Conservation (phyloP, 2,113 vertebrate genomes). For the Pachycephala philippinensis region DNA sequence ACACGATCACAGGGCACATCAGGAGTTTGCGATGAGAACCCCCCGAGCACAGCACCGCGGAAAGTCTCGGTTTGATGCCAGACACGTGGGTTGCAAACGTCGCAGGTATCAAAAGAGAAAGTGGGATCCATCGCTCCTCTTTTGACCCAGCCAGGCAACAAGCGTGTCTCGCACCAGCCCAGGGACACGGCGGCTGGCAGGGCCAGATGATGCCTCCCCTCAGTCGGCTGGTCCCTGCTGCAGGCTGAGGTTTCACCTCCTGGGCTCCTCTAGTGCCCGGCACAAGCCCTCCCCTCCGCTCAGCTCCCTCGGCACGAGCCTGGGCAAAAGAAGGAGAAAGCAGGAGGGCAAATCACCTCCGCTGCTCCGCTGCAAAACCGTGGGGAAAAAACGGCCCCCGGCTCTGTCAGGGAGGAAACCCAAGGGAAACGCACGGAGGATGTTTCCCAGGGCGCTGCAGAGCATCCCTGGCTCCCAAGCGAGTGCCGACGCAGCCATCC, state of each 20-base stretch:
- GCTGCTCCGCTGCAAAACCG: fast-evolving
- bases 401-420: not conserved
- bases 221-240: not conserved
- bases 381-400: fast-evolving
- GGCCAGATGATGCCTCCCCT: not conserved
- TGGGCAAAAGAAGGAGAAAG: not conserved
- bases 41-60: fast-evolving
- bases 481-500: fast-evolving
- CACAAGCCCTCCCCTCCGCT: fast-evolving
- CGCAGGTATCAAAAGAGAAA: fast-evolving
- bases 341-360: not conserved
- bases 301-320: fast-evolving
- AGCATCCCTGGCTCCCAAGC: not conserved
- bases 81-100: not conserved
- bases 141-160: not conserved
- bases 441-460: not conserved
- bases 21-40: fast-evolving
- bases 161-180: not conserved
- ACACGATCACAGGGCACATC: fast-evolving
- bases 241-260: not conserved
- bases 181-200: too few species aligned
- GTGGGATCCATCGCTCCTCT: not conserved
- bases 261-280: not conserved
- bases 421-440: not conserved
- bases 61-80: fast-evolving